phyloP scores from a whole-genome alignment of 1,140 invertebrate species.

The Battus philenor region DNA sequence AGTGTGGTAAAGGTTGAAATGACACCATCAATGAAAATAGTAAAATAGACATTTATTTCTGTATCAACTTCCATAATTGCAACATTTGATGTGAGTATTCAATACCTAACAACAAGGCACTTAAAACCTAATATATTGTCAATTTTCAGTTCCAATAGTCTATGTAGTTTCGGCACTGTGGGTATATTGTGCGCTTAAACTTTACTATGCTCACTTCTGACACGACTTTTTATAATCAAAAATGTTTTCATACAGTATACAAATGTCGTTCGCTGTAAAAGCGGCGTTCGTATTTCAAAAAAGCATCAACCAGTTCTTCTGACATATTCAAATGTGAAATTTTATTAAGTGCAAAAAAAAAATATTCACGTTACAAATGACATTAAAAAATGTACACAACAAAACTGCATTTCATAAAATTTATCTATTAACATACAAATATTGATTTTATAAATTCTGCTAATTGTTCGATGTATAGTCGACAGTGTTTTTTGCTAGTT shows the following conservation, averaged over 20 bases:
- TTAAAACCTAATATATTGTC: slow-evolving; percentile 33
- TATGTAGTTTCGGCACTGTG: slow-evolving; percentile 1
- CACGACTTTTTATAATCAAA: slow-evolving; percentile 36
- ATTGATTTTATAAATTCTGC: slow-evolving; percentile 4
- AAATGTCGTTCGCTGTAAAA: slow-evolving; percentile 18
- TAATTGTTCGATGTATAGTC: slow-evolving; percentile 12
- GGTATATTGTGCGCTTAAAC: slow-evolving; percentile 54
- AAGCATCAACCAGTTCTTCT: neutral
- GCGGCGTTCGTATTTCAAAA: slow-evolving; percentile 10
- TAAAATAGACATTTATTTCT: slow-evolving; percentile 74
- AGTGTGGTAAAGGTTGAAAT: slow-evolving; percentile 34
- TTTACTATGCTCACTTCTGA: slow-evolving; percentile 65
- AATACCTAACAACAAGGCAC: slow-evolving; percentile 61
- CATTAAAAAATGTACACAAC: slow-evolving; percentile 7
- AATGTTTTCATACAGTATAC: slow-evolving; percentile 27
- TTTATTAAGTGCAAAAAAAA: slow-evolving; percentile 12
- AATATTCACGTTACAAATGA: neutral
- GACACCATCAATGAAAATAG: slow-evolving; percentile 72
- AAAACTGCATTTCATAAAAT: neutral
- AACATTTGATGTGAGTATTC: slow-evolving; percentile 66
- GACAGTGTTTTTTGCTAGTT: neutral
- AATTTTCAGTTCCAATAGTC: slow-evolving; percentile 1
- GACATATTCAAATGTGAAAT: neutral
- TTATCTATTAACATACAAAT: slow-evolving; percentile 6
- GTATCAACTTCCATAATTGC: slow-evolving; percentile 62